phyloP scores from a whole-genome alignment of 1,140 invertebrate species.

The Dufourea novaeangliae region DNA sequence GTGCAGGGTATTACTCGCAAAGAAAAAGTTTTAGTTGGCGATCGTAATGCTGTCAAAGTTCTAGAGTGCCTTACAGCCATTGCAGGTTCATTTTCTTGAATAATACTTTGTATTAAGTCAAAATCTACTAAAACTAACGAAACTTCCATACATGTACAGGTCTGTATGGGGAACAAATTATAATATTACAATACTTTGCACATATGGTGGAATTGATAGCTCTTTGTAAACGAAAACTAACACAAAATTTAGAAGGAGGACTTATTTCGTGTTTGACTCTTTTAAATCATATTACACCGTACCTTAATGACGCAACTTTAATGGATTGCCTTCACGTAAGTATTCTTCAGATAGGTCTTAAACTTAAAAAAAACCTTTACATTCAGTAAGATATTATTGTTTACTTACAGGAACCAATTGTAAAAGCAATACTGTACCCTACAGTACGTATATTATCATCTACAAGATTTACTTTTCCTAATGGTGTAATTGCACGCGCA shows the following conservation, averaged over 20 bases:
- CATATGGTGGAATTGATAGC: conserved; percentile 93
- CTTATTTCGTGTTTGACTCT: conserved; percentile 92
- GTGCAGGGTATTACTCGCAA: conserved; percentile 72
- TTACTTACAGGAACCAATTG: conserved; percentile 84
- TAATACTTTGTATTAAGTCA: background rate
- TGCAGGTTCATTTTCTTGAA: conserved; percentile 80
- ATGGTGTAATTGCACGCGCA: conserved; percentile 87
- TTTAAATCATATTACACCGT: conserved; percentile 90
- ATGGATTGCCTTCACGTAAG: conserved; percentile 92
- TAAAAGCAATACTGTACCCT: conserved; percentile 90
- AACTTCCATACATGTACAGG: conserved; percentile 80
- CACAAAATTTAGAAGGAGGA: conserved; percentile 92
- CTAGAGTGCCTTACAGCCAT: conserved; percentile 94
- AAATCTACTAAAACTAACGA: conserved; percentile 8
- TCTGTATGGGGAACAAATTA: conserved; percentile 96
- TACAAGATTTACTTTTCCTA: conserved; percentile 89
- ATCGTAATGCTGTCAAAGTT: conserved; percentile 91
- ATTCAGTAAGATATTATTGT: conserved; percentile 16
- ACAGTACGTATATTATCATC: conserved; percentile 88
- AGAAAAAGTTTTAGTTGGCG: conserved; percentile 87
- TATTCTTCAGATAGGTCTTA: background rate
- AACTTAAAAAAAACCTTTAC: background rate
- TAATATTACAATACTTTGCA: conserved; percentile 96
- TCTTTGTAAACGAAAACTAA: conserved; percentile 89
- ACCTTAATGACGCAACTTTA: conserved; percentile 90